A percentile compares a stretch with the other conserved stretches of the same genome.
These are phyloP conservation scores for Pygoscelis adeliae DNA, from an alignment of 2,113 vertebrate species.

Conservation along the genomic window DNA sequence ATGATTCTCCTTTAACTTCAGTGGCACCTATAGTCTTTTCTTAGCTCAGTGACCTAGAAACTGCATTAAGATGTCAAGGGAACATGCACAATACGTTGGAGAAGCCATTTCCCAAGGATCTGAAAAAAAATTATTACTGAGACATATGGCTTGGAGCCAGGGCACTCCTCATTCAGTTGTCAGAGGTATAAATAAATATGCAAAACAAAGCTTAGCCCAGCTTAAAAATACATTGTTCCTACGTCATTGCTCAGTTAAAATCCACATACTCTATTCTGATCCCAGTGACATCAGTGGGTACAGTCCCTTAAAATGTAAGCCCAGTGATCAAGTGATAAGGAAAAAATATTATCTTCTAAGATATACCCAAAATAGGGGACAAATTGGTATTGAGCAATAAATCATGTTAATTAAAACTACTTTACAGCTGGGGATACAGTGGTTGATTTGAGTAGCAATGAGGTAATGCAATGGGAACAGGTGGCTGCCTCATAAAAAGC, in stretches of 20 bases:
- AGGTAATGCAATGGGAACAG: constrained; percentile 11
- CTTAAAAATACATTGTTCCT: constrained; percentile 7
- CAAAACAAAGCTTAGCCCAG: not conserved
- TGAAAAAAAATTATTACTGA: not conserved
- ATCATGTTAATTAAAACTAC: constrained; percentile 14
- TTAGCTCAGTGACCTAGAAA: constrained; percentile 43
- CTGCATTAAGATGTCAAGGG: constrained; percentile 21
- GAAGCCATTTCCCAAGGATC: not conserved
- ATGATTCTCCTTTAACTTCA: not conserved
- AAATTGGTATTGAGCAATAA: not conserved
- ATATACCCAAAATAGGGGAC: not conserved
- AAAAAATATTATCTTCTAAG: not conserved
- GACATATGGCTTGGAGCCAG: not conserved
- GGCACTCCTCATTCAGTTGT: not conserved
- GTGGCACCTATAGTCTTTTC: not conserved
- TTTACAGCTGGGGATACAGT: not conserved
- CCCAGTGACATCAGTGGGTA: not conserved
- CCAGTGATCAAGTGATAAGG: not conserved
- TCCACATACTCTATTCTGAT: not conserved
- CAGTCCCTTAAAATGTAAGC: not conserved
- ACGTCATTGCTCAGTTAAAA: not conserved
- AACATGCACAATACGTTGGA: not conserved
- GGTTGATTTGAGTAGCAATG: not conserved
- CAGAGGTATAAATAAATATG: constrained; percentile 6
- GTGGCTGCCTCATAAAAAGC: not conserved